These are phyloP conservation scores for Tetramorium parvispinum DNA, from an alignment of 1,140 invertebrate genomes.

Conservation along the genomic window DNA sequence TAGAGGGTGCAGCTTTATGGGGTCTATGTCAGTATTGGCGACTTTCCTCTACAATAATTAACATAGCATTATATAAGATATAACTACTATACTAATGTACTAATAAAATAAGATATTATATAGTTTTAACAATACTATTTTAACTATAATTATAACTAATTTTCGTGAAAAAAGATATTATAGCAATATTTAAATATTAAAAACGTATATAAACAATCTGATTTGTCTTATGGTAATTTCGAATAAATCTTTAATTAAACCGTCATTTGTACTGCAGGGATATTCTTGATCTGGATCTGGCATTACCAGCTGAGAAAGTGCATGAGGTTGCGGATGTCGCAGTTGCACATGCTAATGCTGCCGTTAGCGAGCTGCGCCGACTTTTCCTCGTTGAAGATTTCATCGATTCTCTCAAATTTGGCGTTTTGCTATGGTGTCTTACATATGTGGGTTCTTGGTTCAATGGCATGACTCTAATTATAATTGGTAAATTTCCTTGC, in stretches of 20 bases:
- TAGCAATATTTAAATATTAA: too few relatives aligned
- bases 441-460: slow-evolving; percentile 99
- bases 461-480: slow-evolving; percentile 98
- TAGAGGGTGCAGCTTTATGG: too few relatives aligned
- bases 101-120: too few relatives aligned
- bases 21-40: too few relatives aligned
- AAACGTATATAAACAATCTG: too few relatives aligned
- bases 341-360: slow-evolving; percentile 94
- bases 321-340: slow-evolving; percentile 93
- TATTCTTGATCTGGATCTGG: slow-evolving; percentile 94
- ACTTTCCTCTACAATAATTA: too few relatives aligned
- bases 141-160: too few relatives aligned
- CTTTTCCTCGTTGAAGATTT: slow-evolving; percentile 98
- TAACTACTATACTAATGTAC: too few relatives aligned
- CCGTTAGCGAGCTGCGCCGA: slow-evolving; percentile 93
- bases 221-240: background rate
- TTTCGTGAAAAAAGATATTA: too few relatives aligned
- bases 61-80: too few relatives aligned
- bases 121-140: too few relatives aligned
- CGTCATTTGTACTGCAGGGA: slow-evolving; percentile 87
- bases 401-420: slow-evolving; percentile 98
- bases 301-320: slow-evolving; percentile 94
- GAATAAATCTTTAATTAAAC: background rate
- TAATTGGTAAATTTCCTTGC: slow-evolving; percentile 90
- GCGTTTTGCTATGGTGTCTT: slow-evolving; percentile 95